Evolutionary conservation across 2,113 vertebrate species (phyloP).

Genomic region (Bettongia penicillata): DNA sequence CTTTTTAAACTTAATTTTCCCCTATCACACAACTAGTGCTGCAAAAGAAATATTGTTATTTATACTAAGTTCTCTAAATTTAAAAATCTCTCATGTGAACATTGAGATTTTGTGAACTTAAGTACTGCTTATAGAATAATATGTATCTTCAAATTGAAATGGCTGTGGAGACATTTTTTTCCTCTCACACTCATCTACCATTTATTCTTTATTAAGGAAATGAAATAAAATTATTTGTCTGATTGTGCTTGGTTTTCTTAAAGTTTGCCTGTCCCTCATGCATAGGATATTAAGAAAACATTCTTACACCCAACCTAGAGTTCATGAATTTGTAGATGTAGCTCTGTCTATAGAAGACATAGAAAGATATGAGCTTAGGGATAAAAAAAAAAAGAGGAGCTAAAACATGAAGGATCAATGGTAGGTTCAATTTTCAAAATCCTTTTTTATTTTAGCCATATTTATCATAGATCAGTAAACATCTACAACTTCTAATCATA

Average conservation of each 20-base stretch:
- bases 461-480: neutral
- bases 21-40: constrained; percentile 39
- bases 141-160: constrained; percentile 2
- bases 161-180: constrained; percentile 35
- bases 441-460: constrained; percentile 16
- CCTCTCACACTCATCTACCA: neutral
- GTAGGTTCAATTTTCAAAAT: constrained; percentile 16
- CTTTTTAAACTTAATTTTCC: constrained; percentile 41
- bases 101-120: constrained; percentile 20
- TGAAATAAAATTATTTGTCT: constrained; percentile 56
- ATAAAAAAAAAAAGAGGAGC: neutral
- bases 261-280: constrained; percentile 33
- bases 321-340: neutral
- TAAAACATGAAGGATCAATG: constrained; percentile 23
- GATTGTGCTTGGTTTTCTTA: constrained; percentile 16
- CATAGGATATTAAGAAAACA: constrained; percentile 35
- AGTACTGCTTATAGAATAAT: constrained; percentile 30
- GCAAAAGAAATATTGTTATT: constrained; percentile 36
- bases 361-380: neutral
- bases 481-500: neutral
- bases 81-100: neutral
- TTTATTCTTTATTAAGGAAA: constrained; percentile 2
- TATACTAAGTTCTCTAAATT: neutral
- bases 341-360: neutral
- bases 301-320: constrained; percentile 16